phyloP scores from a whole-genome alignment of 2,888 invertebrate species.

The Lagria hirta region DNA sequence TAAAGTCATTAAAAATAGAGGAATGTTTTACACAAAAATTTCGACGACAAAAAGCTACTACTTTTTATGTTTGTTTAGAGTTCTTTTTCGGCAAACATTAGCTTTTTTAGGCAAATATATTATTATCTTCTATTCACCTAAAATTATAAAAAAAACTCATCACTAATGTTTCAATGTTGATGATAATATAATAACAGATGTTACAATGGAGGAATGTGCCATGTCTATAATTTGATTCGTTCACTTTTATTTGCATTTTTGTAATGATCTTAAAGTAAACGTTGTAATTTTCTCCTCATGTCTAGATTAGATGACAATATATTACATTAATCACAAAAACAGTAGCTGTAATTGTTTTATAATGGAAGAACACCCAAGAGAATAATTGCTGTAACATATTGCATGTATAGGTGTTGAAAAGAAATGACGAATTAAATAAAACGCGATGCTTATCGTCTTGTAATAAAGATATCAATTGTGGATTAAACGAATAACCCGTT shows the following conservation, averaged over 20 bases:
- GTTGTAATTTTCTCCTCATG: slow-evolving; percentile 22
- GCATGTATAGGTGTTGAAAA: too few species aligned
- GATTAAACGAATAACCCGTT: slow-evolving; percentile 12
- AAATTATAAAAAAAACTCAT: too few species aligned
- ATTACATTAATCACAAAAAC: slow-evolving; percentile 25
- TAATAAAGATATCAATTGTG: slow-evolving; percentile 25
- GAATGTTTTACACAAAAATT: slow-evolving; percentile 8
- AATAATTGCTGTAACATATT: too few species aligned
- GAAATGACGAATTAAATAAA: too few species aligned
- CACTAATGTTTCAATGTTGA: slow-evolving; percentile 7
- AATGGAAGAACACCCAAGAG: slow-evolving; percentile 11
- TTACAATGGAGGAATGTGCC: slow-evolving; percentile 18
- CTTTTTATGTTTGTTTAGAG: slow-evolving; percentile 5
- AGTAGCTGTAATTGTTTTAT: slow-evolving; percentile 16
- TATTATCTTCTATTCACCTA: too few species aligned
- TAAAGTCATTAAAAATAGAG: slow-evolving; percentile 7
- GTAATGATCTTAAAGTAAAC: slow-evolving; percentile 10
- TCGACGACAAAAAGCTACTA: not conserved
- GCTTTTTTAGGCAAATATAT: slow-evolving; percentile 28
- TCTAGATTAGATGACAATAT: slow-evolving; percentile 6
- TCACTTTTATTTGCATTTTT: slow-evolving; percentile 25
- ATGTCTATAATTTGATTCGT: slow-evolving; percentile 19
- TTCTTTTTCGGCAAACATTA: slow-evolving; percentile 15
- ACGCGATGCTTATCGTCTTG: slow-evolving; percentile 15
- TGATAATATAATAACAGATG: slow-evolving; percentile 27